Percentiles rank a stretch among this genome's conserved stretches.
phyloP scores from a whole-genome alignment of 1,140 invertebrate species.

The Drosophila hydei region DNA sequence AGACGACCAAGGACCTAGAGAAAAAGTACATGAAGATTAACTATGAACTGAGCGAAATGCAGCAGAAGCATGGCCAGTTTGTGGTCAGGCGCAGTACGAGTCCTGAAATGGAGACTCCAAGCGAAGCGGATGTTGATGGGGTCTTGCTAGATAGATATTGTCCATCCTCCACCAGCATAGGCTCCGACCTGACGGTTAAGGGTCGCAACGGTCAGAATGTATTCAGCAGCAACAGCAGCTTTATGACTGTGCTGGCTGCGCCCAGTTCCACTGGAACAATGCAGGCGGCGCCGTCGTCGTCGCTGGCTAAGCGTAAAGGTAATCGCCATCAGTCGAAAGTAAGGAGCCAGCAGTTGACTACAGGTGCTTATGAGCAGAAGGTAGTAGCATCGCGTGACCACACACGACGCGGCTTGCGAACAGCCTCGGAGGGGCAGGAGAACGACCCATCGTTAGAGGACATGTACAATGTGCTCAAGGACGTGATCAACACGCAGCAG shows the following conservation, averaged over 20 bases:
- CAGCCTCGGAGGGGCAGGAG: conserved; percentile 16
- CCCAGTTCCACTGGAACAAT: conserved; percentile 29
- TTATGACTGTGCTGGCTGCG: conserved; percentile 57
- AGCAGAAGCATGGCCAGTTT: conserved; percentile 70
- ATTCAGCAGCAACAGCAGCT: conserved; percentile 57
- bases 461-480: conserved; percentile 63
- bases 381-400: conserved; percentile 38
- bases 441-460: conserved; percentile 48
- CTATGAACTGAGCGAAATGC: conserved; percentile 71
- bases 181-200: conserved; percentile 44
- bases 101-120: conserved; percentile 8
- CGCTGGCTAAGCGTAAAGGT: background rate
- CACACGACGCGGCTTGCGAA: background rate
- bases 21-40: conserved; percentile 80
- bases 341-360: conserved; percentile 9
- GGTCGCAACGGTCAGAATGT: conserved; percentile 24
- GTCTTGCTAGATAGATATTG: conserved; percentile 2
- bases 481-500: conserved; percentile 61
- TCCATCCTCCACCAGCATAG: conserved; percentile 39
- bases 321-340: background rate
- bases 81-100: conserved; percentile 23
- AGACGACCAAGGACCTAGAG: conserved; percentile 73
- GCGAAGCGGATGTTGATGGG: conserved; percentile 37
- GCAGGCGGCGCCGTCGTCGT: background rate
- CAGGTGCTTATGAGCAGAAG: background rate